Base-by-base conservation (phyloP, 2,888 invertebrate genomes). In the Trissonchulus sp. region DNA sequence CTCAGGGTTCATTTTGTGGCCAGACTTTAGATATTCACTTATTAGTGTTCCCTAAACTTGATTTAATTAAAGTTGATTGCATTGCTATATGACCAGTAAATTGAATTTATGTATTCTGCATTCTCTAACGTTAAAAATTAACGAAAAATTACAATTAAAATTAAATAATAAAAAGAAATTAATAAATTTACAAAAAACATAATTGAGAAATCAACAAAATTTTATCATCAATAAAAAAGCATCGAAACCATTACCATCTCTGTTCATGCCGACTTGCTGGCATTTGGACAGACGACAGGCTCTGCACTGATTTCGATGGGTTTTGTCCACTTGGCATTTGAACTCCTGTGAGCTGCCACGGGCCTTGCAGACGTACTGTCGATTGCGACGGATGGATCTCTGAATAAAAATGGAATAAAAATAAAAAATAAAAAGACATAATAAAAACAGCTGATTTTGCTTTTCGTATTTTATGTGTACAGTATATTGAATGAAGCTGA, bases 311-410 rank as follows among this genome's bases (percentile, higher is more conserved):
- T 98, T 98, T 34, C 97, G 88, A 84, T 95, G 96, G 0, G 93
- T 93, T 85, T 97, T 98, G 86, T 98, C 97, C 15, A 98, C 93
- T 71, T 92, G 88, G 83, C 97, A 98, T 15, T 89, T 87, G 0
- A 93, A 93, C 79, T 92, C 91, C 28, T 82, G 80, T 73, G 78
- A 76, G 2, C 83, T 82, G 28, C 90, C 89, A 79, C 93, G 91
- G 0, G 93, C 93, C 86, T 98, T 98, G 88, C 99, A 99, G 1
- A 92, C 90, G 86, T 99, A 99, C 80, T 93, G 92, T 0, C 98
- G 90, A 83, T 93, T 94, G n/a, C 96, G 89, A 2, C 99, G 88
- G 77, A 99, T 97, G 1, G 97, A 97, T 37, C 99, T 88, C 89
- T 98, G 76, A 38, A 75, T 15, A 48, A 15, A 23, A 48, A 48